Evolutionary conservation across 1,140 invertebrate species (phyloP).

Genomic region (Samia ricini): DNA sequence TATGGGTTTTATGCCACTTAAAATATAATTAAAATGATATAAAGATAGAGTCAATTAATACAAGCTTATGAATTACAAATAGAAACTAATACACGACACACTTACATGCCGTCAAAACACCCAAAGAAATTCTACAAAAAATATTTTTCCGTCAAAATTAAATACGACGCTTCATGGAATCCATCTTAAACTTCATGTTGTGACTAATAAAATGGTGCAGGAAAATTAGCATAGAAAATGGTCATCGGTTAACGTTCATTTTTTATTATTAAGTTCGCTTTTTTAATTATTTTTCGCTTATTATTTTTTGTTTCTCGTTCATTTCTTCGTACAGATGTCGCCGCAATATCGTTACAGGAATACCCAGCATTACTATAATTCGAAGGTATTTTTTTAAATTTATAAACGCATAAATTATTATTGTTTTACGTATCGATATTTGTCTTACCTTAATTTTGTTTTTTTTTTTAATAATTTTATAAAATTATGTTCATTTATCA

Average conservation of each 20-base stretch:
- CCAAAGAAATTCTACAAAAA: no score
- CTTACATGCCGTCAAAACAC: no score
- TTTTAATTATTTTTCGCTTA: slow-evolving; percentile 16
- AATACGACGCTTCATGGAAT: no score
- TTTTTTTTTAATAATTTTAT: slow-evolving; percentile 1
- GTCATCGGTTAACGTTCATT: neutral
- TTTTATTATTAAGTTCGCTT: neutral
- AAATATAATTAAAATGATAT: no score
- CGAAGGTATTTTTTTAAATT: slow-evolving; percentile 52
- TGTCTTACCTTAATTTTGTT: slow-evolving; percentile 19
- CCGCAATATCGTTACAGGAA: slow-evolving; percentile 67
- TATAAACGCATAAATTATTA: no score
- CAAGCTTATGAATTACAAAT: no score
- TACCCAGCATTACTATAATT: slow-evolving; percentile 65
- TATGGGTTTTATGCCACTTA: no score
- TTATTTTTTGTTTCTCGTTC: slow-evolving; percentile 30
- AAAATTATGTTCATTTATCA: neutral
- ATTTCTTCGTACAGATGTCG: slow-evolving; percentile 59
- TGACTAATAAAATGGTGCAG: neutral
- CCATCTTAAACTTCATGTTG: neutral
- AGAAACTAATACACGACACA: no score
- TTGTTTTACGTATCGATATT: slow-evolving; percentile 12
- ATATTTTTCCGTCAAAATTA: no score
- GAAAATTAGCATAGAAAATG: neutral
- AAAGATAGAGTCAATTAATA: no score